Conservation (phyloP, 2,797 vertebrate genomes). For the Fringilla coelebs region DNA sequence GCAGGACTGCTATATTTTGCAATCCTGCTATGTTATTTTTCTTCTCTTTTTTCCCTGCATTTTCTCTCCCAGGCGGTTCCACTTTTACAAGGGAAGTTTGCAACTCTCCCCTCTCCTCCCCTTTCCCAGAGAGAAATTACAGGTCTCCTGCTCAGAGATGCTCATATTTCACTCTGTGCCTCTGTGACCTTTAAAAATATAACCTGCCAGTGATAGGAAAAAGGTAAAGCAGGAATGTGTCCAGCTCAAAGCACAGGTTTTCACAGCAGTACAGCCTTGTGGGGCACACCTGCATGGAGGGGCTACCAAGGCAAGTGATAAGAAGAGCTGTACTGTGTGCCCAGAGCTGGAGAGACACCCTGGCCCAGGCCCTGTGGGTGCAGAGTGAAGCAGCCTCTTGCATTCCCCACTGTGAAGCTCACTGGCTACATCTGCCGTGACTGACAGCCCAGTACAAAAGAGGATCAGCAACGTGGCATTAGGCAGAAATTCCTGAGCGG, state of each 20-base stretch:
- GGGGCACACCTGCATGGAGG: background rate
- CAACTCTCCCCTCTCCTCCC: background rate
- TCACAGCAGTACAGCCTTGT: background rate
- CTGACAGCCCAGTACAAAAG: background rate
- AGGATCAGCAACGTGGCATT: background rate
- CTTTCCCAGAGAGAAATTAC: background rate
- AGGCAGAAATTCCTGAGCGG: background rate
- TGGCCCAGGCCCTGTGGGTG: rapidly evolving
- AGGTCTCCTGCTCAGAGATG: rapidly evolving
- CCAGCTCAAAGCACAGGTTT: background rate
- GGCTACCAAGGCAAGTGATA: background rate
- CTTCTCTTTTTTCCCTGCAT: background rate
- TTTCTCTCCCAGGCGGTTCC: background rate
- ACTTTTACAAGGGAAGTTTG: background rate
- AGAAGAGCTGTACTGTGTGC: background rate
- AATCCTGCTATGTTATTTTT: background rate
- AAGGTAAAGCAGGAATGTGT: background rate
- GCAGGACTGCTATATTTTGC: background rate
- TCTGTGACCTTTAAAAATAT: background rate
- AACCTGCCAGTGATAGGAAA: background rate
- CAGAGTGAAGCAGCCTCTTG: background rate
- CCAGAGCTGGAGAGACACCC: background rate
- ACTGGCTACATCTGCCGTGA: background rate
- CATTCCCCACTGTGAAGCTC: rapidly evolving
- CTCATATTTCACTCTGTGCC: background rate